Conservation (phyloP, 2,888 invertebrate genomes). For the Didymodactylos carnosus region DNA sequence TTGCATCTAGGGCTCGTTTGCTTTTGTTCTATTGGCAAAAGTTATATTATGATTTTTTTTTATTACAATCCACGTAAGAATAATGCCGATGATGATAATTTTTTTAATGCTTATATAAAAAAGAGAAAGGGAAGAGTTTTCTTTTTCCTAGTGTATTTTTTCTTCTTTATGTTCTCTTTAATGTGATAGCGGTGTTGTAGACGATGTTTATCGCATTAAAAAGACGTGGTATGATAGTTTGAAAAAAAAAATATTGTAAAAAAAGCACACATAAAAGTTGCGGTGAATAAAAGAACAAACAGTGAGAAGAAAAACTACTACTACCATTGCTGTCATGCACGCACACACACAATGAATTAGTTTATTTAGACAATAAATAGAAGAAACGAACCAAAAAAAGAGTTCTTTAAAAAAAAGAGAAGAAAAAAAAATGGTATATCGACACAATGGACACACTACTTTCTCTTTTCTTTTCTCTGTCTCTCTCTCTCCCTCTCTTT, state of each 20-base stretch:
- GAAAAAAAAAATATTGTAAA: not conserved
- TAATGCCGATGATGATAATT: no score
- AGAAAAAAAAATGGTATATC: no score
- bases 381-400: no score
- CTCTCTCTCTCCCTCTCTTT: not conserved
- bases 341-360: not conserved
- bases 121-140: not conserved
- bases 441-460: no score
- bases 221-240: not conserved
- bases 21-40: no score
- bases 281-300: no score
- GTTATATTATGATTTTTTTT: no score
- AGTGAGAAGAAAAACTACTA: not conserved
- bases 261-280: not conserved
- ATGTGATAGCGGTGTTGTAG: not conserved
- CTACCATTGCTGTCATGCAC: no score
- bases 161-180: not conserved
- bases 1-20: no score
- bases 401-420: no score
- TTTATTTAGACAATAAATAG: no score
- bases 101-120: not conserved
- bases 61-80: no score
- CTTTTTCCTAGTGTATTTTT: not conserved
- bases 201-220: not conserved
- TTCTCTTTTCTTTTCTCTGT: not conserved